These are phyloP conservation scores for Spodoptera exigua DNA, from an alignment of 2,888 invertebrate genomes.

Conservation along the genomic window DNA sequence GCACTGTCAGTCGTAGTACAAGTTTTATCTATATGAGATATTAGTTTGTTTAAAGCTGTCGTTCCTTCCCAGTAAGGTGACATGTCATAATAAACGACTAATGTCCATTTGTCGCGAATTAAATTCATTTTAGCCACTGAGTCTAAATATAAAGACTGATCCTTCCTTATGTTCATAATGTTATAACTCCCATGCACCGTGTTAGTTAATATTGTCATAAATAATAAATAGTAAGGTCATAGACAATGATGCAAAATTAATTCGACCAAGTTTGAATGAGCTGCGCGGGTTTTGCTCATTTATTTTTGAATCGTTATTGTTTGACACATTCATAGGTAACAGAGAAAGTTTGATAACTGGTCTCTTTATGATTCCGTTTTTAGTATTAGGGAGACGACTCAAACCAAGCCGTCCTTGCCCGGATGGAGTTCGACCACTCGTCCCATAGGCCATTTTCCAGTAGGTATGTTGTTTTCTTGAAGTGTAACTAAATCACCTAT, in stretches of 20 bases:
- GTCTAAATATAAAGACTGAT: conserved; percentile 20
- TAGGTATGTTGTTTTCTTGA: conserved; percentile 12
- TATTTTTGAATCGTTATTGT: too few relatives aligned
- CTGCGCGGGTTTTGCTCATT: neutral
- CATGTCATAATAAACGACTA: conserved; percentile 19
- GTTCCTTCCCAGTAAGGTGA: conserved; percentile 19
- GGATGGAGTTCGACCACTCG: conserved; percentile 1
- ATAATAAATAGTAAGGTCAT: neutral
- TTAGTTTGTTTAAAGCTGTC: conserved; percentile 4
- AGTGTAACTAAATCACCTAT: conserved; percentile 12
- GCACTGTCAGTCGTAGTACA: neutral
- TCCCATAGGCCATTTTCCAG: conserved; percentile 22
- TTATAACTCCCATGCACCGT: neutral
- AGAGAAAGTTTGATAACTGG: too few relatives aligned
- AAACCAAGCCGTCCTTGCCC: conserved; percentile 1
- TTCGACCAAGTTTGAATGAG: neutral
- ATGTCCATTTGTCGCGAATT: conserved; percentile 6
- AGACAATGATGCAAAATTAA: neutral
- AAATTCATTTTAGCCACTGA: conserved; percentile 1
- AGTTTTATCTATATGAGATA: conserved; percentile 4
- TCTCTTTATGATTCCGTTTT: conserved; percentile 17
- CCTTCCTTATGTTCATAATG: neutral
- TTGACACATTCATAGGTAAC: too few relatives aligned
- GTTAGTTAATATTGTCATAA: neutral
- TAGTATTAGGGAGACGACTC: conserved; percentile 12